These are phyloP conservation scores for Aspidiotus destructor DNA, from an alignment of 2,888 invertebrate species.

Conservation along the genomic window DNA sequence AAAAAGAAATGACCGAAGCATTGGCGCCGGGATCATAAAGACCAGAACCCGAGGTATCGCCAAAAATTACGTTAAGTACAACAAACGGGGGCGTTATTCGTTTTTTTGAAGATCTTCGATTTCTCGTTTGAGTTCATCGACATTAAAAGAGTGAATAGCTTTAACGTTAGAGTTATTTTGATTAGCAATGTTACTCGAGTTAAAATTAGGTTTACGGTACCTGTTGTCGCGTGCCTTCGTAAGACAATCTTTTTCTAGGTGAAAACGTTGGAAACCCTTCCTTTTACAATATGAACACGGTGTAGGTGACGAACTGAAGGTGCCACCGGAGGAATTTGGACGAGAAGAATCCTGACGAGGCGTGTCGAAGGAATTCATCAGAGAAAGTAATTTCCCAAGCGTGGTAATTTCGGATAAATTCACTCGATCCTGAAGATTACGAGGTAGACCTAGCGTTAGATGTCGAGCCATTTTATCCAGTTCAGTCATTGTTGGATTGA, in stretches of 20 bases:
- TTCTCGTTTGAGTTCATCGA: background rate
- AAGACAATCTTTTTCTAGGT: background rate
- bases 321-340: no score
- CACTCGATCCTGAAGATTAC: background rate
- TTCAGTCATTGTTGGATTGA: background rate
- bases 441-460: background rate
- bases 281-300: background rate
- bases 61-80: background rate
- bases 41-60: background rate
- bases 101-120: background rate
- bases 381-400: background rate
- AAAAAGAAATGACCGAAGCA: background rate
- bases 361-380: background rate
- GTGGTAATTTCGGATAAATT: background rate
- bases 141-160: background rate
- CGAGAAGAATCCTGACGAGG: background rate
- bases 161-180: no score
- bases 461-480: background rate
- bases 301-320: no score
- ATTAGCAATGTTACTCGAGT: no score
- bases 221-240: background rate
- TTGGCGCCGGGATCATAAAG: slow-evolving; percentile 3
- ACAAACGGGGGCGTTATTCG: background rate
- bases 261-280: background rate
- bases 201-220: no score